Evolutionary conservation across 92 coral and sea anemone species (phyloP), one percentile per base, ranked within the genome.

Genomic region (Epizoanthus illoricatus): DNA sequence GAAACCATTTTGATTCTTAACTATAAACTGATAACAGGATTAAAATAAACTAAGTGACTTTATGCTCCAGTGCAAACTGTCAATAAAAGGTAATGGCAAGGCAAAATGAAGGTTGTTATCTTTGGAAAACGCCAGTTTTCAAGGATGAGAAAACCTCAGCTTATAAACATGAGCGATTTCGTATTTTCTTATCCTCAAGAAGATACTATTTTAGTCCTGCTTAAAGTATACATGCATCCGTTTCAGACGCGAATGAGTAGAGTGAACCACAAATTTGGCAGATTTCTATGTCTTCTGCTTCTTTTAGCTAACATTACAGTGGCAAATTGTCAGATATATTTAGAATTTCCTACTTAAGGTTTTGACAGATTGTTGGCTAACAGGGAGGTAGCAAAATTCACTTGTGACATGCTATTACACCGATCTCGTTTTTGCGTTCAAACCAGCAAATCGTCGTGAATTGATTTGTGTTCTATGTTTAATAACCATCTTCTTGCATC

Each of bases 1-100:
- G 47, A 42, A 57, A 24, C 60, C 60, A 63, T 4, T 23, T 78
- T 78, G 71, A 76, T 76, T 63, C 40, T 78, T 78, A 78, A 61
- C 82, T 64, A 43, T 16, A 42, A 40, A 43, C 72, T 4, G 52
- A 16, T 64, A 78, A 43, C 24, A 55, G 59, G 45, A 8, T 16
- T 7, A 78, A 19, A 63, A 78, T 45, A 78, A 42, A 20, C 65
- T 20, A n/a, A 64, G 59, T 12, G 45, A 43, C 11, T 63, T 63
- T 59, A 40, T 71, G 49, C 80, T 75, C 67, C 65, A 58, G 18
- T 36, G 68, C 54, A 57, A 56, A 75, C 68, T 15, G 20, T 65
- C 24, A 47, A 43, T 20, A 54, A 33, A 60, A 58, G 10, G 33
- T 67, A 59, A 73, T 75, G 55, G 54, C 62, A 7, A 9, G 57